Evolutionary conservation across 2,888 invertebrate genomes (phyloP), one percentile per base, ranked within the genome.

Genomic region (Drosophila kanekoi): DNA sequence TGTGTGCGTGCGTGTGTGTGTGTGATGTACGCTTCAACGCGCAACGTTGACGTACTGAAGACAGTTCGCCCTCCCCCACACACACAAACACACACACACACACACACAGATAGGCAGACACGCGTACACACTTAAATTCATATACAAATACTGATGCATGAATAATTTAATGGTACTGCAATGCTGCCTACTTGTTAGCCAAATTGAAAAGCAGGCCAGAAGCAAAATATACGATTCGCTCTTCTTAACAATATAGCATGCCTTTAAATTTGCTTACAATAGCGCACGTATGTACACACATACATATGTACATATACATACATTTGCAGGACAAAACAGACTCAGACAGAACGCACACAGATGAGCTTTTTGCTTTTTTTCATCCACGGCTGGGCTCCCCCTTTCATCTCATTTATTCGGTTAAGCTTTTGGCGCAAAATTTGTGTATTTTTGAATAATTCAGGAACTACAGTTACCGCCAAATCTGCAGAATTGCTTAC

Each of bases 81-180:
- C 58, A 33, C 65, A 59, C 69, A 70, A 32, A 80, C 58, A 68
- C 58, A 33, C 41, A 53, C 40, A 4, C 13, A 13, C 13, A 13
- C 35, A 11, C 35, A 35, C 11, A 35, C 35, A 4, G 6, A 23
- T 23, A 38, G 38, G 51, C 38, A 58, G 28, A 38, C 18, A 54
- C 38, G 44, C 54, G 45, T 35, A 38, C 45, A 64, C 45, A 62
- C 58, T 53, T 43, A 53, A 49, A 63, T 62, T 71, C 37, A 59
- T 57, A 66, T 56, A 67, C 56, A 77, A 63, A 76, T 68, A 54
- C 69, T 41, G 35, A 38, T 41, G 51, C 72, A 75, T 87, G 70
- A 87, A 79, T 85, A 72, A 87, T 87, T 87, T 73, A 79, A 76
- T 76, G 70, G 47, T 58, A 77, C 87, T 87, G 84, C 86, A 84